Evolutionary conservation across 2,797 vertebrate species (phyloP).

Genomic region (Mycteria americana): DNA sequence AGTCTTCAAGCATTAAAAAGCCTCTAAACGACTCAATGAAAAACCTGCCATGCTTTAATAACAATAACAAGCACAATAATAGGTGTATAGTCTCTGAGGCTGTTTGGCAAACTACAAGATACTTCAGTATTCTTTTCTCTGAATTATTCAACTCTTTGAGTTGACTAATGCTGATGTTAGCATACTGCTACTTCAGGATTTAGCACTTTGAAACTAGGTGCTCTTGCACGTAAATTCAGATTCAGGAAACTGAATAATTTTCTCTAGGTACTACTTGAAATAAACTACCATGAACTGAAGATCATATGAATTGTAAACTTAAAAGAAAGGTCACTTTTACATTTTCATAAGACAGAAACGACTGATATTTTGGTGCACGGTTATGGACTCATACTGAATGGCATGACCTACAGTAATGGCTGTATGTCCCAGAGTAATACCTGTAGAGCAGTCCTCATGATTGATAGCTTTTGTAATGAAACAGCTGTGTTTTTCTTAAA

Average conservation of each 20-base stretch:
- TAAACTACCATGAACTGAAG: background rate
- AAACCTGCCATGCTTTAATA: too few relatives aligned
- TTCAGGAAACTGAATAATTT: background rate
- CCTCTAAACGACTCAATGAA: too few relatives aligned
- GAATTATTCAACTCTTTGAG: too few relatives aligned
- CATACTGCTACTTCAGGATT: background rate
- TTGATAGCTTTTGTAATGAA: background rate
- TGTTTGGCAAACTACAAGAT: too few relatives aligned
- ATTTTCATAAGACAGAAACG: background rate
- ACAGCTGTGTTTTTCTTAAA: background rate
- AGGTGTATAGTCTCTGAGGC: too few relatives aligned
- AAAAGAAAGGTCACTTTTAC: background rate
- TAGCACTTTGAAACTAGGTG: background rate
- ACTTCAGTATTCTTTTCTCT: too few relatives aligned
- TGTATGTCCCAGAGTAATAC: background rate
- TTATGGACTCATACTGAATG: background rate
- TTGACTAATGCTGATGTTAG: background rate
- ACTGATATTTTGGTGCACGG: background rate
- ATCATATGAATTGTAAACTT: background rate
- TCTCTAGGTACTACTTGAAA: background rate
- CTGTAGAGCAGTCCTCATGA: background rate
- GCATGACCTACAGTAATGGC: background rate
- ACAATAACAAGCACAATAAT: too few relatives aligned
- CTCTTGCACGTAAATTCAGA: background rate
- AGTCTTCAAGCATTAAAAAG: too few relatives aligned